Conservation (phyloP, 1,140 invertebrate genomes). For the Marisa cornuarietis region DNA sequence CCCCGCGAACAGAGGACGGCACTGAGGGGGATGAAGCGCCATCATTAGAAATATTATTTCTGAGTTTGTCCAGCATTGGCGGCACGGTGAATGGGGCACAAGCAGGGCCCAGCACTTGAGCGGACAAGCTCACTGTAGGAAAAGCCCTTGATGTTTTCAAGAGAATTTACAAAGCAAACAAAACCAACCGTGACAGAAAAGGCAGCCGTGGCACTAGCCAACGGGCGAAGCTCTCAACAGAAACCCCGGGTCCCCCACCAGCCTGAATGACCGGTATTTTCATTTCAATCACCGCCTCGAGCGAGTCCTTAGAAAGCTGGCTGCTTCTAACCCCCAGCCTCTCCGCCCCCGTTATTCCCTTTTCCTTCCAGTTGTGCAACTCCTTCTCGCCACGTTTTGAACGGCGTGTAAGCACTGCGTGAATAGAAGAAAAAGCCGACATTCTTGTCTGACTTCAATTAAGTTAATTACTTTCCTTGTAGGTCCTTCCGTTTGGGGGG, state of each 20-base stretch:
- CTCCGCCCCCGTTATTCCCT: neutral
- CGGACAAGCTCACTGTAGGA: neutral
- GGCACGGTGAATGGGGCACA: conserved; percentile 10
- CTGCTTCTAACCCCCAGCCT: neutral
- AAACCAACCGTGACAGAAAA: conserved; percentile 9
- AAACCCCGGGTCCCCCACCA: neutral
- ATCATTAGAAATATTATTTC: conserved; percentile 27
- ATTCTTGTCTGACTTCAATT: conserved; percentile 24
- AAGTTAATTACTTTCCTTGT: conserved; percentile 24
- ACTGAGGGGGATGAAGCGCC: conserved; percentile 12
- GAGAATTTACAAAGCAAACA: conserved; percentile 27
- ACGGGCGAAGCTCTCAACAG: conserved; percentile 11
- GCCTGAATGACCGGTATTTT: conserved; percentile 23
- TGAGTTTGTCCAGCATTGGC: conserved; percentile 22
- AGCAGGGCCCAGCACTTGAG: conserved; percentile 4
- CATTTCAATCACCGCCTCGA: conserved; percentile 17
- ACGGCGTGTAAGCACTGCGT: too few relatives aligned
- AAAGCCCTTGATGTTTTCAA: conserved; percentile 24
- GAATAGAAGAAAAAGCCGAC: conserved; percentile 5
- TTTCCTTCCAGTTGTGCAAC: neutral
- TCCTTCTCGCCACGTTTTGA: neutral
- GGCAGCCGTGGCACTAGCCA: conserved; percentile 5
- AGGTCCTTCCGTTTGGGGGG: conserved; percentile 9
- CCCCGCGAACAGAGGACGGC: conserved; percentile 13
- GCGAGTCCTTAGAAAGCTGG: neutral